Base-by-base conservation (phyloP, 2,797 vertebrate species). In the Enteromius paludinosus region DNA sequence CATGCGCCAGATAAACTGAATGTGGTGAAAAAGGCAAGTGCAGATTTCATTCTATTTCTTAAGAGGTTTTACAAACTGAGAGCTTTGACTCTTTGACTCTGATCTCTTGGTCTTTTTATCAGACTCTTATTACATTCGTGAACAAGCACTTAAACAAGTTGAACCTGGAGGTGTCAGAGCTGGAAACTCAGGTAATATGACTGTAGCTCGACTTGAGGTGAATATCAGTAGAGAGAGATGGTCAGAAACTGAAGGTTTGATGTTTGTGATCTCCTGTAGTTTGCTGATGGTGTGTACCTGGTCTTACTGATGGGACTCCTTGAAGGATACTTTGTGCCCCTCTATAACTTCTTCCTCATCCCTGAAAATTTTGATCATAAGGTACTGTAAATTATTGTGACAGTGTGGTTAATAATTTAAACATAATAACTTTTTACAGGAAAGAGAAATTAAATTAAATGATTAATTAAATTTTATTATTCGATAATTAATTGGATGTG, bases 91-190 rank as follows among this genome's bases (percentile, higher is more conserved):
- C 6, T 61, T 47, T 28, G 38, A 47, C 76, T 66, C 11, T 52
- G 45, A n/a, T 66, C 71, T 83, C 52, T 28, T 41, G 41, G 18
- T 52, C 23, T 59, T 83, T 28, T 93, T 93, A 56, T 79, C 88
- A 97, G 96, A 96, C 96, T 23, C 95, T 97, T 79, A 96, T 96
- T 90, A 96, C 96, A 1, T 97, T 97, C 74, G 96, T 97, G 87
- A 97, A 96, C 89, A 97, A 97, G 86, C 96, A 97, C 84, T 92
- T 97, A 82, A 97, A 96, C 91, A 97, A 97, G 86, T 25, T 97
- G 84, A 97, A 97, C 87, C 87, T 97, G 87, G 96, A 97, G 88
- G 96, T 97, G 74, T 96, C 96, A 38, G 96, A 97, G 84, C 92
- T 97, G 88, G 96, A 97, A 88, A 97, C 95, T 0, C 96, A 97